A percentile compares a stretch with the other conserved stretches of the same genome.
phyloP scores from a whole-genome alignment of 2,888 invertebrate species.

The Drosophila stalkeri region DNA sequence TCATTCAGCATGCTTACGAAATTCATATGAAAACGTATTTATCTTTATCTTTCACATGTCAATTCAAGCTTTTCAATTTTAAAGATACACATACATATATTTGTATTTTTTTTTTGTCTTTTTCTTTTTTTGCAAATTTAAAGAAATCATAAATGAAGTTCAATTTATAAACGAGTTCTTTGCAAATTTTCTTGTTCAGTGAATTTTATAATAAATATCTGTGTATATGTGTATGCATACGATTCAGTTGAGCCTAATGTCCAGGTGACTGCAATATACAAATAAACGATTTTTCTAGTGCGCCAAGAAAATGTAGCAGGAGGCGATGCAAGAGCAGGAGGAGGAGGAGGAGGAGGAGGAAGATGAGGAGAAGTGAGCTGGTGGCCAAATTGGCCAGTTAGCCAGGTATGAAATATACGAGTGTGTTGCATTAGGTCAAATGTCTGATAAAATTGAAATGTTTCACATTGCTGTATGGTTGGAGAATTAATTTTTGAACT shows the following conservation, averaged over 20 bases:
- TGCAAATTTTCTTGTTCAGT: slow-evolving; percentile 38
- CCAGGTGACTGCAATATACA: slow-evolving; percentile 3
- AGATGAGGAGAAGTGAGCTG: too few relatives aligned
- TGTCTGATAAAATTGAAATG: slow-evolving; percentile 57
- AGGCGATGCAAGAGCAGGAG: too few relatives aligned
- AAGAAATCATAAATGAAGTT: neutral
- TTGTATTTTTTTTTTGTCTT: neutral
- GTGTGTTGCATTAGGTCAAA: slow-evolving; percentile 55
- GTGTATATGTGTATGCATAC: slow-evolving; percentile 5
- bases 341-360: too few relatives aligned
- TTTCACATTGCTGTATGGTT: slow-evolving; percentile 35
- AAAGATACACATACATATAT: neutral
- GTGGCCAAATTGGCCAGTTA: neutral
- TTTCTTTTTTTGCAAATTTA: neutral
- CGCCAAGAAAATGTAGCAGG: neutral
- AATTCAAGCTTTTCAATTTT: neutral
- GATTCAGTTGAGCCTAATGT: slow-evolving; percentile 17
- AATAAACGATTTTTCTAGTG: slow-evolving; percentile 17
- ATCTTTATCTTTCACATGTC: neutral
- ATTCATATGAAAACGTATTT: neutral
- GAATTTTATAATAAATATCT: slow-evolving; percentile 18
- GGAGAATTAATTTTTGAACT: slow-evolving; percentile 57
- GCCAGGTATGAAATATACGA: slow-evolving; percentile 11
- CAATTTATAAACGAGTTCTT: neutral
- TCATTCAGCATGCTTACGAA: too few relatives aligned